Base-by-base conservation (phyloP, 2,113 vertebrate species). In the Cyanoramphus novaezelandiae region DNA sequence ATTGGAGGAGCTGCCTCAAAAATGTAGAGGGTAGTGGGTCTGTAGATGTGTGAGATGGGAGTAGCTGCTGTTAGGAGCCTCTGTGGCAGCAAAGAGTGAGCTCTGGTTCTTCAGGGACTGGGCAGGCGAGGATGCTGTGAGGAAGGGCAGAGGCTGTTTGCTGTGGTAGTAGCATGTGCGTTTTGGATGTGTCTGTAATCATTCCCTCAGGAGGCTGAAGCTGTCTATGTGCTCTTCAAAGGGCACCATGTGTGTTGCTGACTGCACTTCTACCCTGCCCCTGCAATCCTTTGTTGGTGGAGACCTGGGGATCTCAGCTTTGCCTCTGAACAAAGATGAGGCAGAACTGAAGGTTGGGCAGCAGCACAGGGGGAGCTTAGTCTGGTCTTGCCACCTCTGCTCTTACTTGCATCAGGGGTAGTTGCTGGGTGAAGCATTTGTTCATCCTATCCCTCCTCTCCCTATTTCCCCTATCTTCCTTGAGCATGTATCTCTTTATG, bases 61-160 rank as follows among this genome's bases (percentile, higher is more conserved):
- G 64, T 67, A 88, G 72, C 24, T 91, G 84, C 41, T 88, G 67
- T 88, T 80, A 49, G 82, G 50, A 96, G 75, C 71, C 87, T 90
- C 92, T 96, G 90, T 83, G 10, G 2, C 87, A 90, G 90, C 82
- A 46, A 86, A 82, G 70, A 82, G 4, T 0, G 59, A 70, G 50
- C 81, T 68, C 47, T 87, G 86, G 83, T 89, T 92, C 95, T 91
- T 86, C 53, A 77, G 93, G 85, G 90, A 72, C 94, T 1, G 4
- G 41, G 49, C 75, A 68, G 72, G 90, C 2, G 3, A 85, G 80
- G 81, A 69, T 92, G 94, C 95, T 96, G 93, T 93, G 84, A 85
- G 49, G 57, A 85, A 95, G 79, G 68, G 59, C 90, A 90, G 93
- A 96, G 91, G 85, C 79, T 93, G 53, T 83, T 91, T 77, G 85